Evolutionary conservation across 2,888 invertebrate genomes (phyloP), one percentile per base, ranked within the genome.

Genomic region (Palloptera scutellata): DNA sequence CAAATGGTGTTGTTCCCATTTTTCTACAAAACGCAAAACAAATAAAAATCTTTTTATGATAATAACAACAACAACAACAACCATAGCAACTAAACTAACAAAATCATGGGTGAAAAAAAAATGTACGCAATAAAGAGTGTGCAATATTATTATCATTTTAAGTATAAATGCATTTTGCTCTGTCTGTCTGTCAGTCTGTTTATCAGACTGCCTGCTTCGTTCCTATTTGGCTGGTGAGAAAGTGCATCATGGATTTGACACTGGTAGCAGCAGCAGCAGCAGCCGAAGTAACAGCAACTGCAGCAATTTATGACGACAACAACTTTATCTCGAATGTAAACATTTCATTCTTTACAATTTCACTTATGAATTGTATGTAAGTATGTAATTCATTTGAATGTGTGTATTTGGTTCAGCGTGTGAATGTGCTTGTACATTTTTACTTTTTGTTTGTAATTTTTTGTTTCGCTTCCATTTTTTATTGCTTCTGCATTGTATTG

Each of bases 221-320:
- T 2, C 30, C 2, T 30, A 30, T 30, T 3, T n/a, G 5, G 48
- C 15, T 48, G 48, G 48, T 48, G 48, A 48, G 48, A 48, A 48
- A 48, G 48, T 48, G 48, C 48, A 48, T n/a, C 48, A 48, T n/a
- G 15, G 15, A 48, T 15, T 48, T 48, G 48, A 48, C 48, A 48
- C 48, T 15, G 10, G 48, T 48, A 8, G 48, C 48, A 11, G 30
- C 6, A 30, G 30, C 30, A 30, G 30, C 30, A 30, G 30, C 30
- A 30, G 30, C 30, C 2, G 30, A 2, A 48, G 48, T 11, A 48
- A 48, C 30, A 30, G 6, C 48, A 48, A 11, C 30, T 4, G 6
- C 11, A 48, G 15, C 48, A 48, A 48, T 48, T 13, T 15, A 30
- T 30, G 15, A 48, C 11, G 13, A 15, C 48, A 48, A 15, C 48